Conservation (phyloP, 1,140 invertebrate genomes). For the Phthorimaea operculella region DNA sequence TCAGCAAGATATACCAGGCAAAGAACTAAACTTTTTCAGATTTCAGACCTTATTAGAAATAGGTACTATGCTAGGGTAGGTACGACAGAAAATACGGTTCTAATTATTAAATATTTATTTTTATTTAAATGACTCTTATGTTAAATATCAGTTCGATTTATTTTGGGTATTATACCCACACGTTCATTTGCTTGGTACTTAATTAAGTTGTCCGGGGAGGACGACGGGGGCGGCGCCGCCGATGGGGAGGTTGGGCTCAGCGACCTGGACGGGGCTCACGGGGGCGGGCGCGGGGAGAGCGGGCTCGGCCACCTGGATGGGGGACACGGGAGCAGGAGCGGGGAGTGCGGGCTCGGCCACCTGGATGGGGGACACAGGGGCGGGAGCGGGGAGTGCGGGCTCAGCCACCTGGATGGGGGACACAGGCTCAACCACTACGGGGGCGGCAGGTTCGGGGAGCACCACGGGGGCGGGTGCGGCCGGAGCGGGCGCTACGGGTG, state of each 20-base stretch:
- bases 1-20: no score
- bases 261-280: conserved; percentile 14
- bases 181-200: no score
- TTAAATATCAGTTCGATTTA: no score
- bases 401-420: neutral
- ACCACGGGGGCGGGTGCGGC: neutral
- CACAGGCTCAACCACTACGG: conserved; percentile 4
- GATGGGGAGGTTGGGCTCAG: conserved; percentile 12
- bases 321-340: neutral
- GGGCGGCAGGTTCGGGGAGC: neutral
- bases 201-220: conserved; percentile 23
- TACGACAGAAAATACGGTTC: no score
- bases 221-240: conserved; percentile 15
- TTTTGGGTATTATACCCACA: no score
- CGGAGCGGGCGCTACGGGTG: no score
- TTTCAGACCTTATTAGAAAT: no score
- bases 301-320: neutral
- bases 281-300: conserved; percentile 2
- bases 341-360: conserved; percentile 1
- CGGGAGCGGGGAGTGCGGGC: neutral
- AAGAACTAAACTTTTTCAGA: no score
- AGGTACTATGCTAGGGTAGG: no score
- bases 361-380: neutral
- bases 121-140: no score
- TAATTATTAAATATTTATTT: no score